Evolutionary conservation across 2,888 invertebrate genomes (phyloP).

Genomic region (Scaptomyza parva): DNA sequence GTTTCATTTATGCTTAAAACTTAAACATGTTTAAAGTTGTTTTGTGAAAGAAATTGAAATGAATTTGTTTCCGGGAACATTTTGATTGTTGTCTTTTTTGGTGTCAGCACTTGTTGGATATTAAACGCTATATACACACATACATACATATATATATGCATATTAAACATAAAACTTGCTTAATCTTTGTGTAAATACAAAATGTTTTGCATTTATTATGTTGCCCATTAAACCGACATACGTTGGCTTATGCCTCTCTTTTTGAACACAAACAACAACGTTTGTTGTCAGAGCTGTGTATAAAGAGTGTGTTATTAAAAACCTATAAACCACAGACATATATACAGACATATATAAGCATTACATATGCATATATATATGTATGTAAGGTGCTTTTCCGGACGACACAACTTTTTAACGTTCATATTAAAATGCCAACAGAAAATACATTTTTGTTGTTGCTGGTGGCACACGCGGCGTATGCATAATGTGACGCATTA

Average conservation of each 20-base stretch:
- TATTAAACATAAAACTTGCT: slow-evolving; percentile 35
- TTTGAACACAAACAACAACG: slow-evolving; percentile 10
- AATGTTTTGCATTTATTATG: slow-evolving; percentile 39
- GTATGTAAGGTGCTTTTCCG: neutral
- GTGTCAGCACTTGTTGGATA: slow-evolving; percentile 11
- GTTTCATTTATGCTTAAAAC: neutral
- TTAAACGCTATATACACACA: slow-evolving; percentile 12
- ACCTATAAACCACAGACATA: slow-evolving; percentile 56
- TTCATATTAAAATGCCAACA: slow-evolving; percentile 68
- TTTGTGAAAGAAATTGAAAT: neutral
- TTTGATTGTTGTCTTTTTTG: neutral
- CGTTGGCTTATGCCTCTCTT: slow-evolving; percentile 44
- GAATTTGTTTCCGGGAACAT: slow-evolving; percentile 15
- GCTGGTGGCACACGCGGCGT: slow-evolving; percentile 35
- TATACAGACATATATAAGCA: neutral
- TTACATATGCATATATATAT: neutral
- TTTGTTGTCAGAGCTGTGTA: slow-evolving; percentile 41
- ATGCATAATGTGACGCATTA: slow-evolving; percentile 59
- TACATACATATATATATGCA: neutral
- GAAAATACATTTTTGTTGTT: slow-evolving; percentile 8
- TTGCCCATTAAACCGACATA: slow-evolving; percentile 63
- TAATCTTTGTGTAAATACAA: slow-evolving; percentile 46
- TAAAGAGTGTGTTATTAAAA: slow-evolving; percentile 74
- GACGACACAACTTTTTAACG: slow-evolving; percentile 51
- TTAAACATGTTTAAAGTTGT: neutral